Percentiles rank a stretch among this genome's conserved stretches.
phyloP scores from a whole-genome alignment of 1,140 invertebrate genomes.

The Choristoneura fumiferana region DNA sequence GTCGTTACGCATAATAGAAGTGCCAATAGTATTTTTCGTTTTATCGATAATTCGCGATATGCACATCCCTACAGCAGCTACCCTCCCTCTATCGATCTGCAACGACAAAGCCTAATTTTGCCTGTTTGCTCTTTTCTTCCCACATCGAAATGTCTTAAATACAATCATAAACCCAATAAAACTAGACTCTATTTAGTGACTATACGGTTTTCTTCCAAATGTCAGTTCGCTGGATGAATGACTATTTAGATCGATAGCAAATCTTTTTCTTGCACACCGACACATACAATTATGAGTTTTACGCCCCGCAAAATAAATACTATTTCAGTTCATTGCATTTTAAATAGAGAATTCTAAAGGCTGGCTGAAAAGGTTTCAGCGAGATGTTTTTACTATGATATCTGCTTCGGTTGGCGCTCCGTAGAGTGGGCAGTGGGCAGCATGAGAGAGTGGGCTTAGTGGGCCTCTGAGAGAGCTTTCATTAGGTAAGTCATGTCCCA shows the following conservation, averaged over 20 bases:
- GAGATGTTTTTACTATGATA: slow-evolving; percentile 15
- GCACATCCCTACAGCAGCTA: slow-evolving; percentile 40
- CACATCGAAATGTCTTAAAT: slow-evolving; percentile 11
- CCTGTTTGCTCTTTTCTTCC: slow-evolving; percentile 39
- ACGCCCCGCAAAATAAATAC: slow-evolving; percentile 2
- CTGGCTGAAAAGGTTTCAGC: slow-evolving; percentile 2
- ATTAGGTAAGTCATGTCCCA: not conserved
- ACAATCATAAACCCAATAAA: not conserved
- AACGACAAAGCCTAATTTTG: slow-evolving; percentile 61
- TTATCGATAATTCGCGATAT: slow-evolving; percentile 26
- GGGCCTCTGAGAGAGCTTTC: no score
- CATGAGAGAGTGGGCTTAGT: slow-evolving; percentile 8
- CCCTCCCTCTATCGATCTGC: slow-evolving; percentile 64
- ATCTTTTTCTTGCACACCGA: not conserved
- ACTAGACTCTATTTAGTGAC: not conserved
- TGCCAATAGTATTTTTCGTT: no score
- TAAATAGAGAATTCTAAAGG: not conserved
- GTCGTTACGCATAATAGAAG: no score
- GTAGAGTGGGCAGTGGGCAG: slow-evolving; percentile 10
- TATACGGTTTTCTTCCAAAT: not conserved
- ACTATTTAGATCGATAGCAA: not conserved
- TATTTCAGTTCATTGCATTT: not conserved
- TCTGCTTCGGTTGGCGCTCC: not conserved
- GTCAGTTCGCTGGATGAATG: not conserved
- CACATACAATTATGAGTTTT: slow-evolving; percentile 6